Evolutionary conservation across 1,140 invertebrate species (phyloP), one percentile per base, ranked within the genome.

Genomic region (Sarcophaga peregrina): DNA sequence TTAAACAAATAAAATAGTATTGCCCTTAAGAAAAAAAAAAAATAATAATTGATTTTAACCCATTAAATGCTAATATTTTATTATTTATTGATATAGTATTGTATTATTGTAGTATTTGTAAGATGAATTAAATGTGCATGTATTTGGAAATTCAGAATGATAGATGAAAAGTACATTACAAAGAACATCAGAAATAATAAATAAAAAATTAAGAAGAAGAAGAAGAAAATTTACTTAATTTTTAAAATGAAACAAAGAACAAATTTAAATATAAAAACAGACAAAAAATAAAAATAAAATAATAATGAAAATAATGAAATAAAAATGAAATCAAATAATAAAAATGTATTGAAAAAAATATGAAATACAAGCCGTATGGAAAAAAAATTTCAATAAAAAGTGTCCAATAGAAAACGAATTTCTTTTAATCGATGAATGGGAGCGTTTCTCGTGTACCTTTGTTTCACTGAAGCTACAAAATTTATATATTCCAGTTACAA

Each of bases 311-410:
- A 72, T 72, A 25, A 37, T 37, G 25, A 37, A 37, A 37, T 37
- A 37, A 37, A 68, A 4, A 2, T 20, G 20, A 68, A 2, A 20
- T 25, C 5, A 68, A 68, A 25, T 25, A 37, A 78, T 52, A n/a
- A 52, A 78, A 78, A 50, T 52, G 17, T 52, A 78, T 25, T 25
- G 15, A 76, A 76, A 13, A n/a, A 76, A 1, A 48, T n/a, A 76
- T n/a, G 17, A 52, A 78, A 17, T 4, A 47, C 47, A 25, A 81
- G 8, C 20, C 37, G 15, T 17, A 62, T 9, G n/a, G n/a, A n/a
- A 81, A 81, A 47, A 62, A 81, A 62, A 68, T 81, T 81, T 81
- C 80, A 81, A 81, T 81, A 81, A 81, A 80, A 81, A 20, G 45
- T 81, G 80, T 81, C 52, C 75, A 50, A 78, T 37, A 37, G 25